Evolutionary conservation across 2,113 vertebrate species (phyloP).

Genomic region (Myotis lucifugus): DNA sequence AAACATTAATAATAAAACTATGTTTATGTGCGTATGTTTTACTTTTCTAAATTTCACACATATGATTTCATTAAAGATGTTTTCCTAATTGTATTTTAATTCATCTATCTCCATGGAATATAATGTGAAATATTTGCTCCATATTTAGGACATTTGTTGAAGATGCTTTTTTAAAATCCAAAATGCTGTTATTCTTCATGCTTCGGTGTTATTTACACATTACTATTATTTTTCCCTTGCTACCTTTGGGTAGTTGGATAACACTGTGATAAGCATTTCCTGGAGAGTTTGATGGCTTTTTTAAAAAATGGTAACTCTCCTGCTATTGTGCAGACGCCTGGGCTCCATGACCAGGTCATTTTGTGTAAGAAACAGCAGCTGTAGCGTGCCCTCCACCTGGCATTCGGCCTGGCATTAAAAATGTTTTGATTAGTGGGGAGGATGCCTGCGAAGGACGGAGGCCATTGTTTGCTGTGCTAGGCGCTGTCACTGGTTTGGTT

Average conservation of each 20-base stretch:
- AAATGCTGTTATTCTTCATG: background rate
- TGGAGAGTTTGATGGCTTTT: conserved; percentile 4
- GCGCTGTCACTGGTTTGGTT: background rate
- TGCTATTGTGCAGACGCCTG: background rate
- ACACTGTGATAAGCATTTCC: background rate
- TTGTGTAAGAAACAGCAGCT: background rate
- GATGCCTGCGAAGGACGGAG: conserved; percentile 1
- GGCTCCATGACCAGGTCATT: background rate
- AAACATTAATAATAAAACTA: background rate
- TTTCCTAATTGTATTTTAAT: background rate
- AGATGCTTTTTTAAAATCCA: background rate
- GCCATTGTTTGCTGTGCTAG: conserved; percentile 61
- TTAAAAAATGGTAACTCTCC: background rate
- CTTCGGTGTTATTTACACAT: background rate
- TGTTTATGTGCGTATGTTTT: background rate
- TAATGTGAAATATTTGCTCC: background rate
- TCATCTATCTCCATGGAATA: background rate
- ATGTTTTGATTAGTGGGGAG: conserved; percentile 54
- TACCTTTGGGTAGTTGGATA: background rate
- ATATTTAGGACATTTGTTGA: background rate
- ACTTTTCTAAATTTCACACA: background rate
- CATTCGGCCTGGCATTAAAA: conserved; percentile 11
- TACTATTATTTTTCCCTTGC: background rate
- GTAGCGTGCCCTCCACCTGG: conserved; percentile 23
- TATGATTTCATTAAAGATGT: background rate